A percentile compares a stretch with the other conserved stretches of the same genome.
Conservation (phyloP, 1,140 invertebrate species). For the Pemphigus obesinymphae region DNA sequence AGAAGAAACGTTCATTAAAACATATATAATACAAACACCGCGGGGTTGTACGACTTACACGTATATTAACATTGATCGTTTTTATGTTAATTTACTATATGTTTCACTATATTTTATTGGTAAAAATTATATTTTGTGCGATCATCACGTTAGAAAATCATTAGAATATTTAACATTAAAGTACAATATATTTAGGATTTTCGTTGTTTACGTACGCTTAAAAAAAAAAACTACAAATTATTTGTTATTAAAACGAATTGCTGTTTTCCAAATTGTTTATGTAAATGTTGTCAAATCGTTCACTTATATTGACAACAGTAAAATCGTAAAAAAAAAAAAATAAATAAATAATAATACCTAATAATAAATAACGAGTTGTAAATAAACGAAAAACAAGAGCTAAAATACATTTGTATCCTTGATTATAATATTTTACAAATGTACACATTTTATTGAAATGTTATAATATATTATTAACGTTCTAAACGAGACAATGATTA, state of each 20-base stretch:
- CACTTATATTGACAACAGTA: neutral
- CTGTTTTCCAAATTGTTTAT: neutral
- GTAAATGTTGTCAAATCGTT: neutral
- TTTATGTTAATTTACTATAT: neutral
- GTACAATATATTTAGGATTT: neutral
- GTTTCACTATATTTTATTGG: neutral
- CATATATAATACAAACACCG: too few relatives aligned
- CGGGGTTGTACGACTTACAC: neutral
- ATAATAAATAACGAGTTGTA: neutral
- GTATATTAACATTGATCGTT: neutral
- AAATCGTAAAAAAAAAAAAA: too few relatives aligned
- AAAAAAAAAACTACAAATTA: neutral
- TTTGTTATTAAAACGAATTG: neutral
- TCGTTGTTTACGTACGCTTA: neutral
- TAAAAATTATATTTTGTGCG: neutral
- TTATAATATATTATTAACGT: conserved; percentile 2
- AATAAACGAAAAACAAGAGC: neutral
- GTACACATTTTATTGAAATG: neutral
- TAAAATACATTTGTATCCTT: neutral
- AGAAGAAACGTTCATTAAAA: too few relatives aligned
- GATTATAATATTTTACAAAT: neutral
- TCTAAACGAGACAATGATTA: neutral
- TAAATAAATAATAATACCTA: too few relatives aligned
- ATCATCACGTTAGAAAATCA: neutral
- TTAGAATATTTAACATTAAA: neutral